Conservation (phyloP, 2,797 vertebrate genomes). For the Cossypha niveicapilla region DNA sequence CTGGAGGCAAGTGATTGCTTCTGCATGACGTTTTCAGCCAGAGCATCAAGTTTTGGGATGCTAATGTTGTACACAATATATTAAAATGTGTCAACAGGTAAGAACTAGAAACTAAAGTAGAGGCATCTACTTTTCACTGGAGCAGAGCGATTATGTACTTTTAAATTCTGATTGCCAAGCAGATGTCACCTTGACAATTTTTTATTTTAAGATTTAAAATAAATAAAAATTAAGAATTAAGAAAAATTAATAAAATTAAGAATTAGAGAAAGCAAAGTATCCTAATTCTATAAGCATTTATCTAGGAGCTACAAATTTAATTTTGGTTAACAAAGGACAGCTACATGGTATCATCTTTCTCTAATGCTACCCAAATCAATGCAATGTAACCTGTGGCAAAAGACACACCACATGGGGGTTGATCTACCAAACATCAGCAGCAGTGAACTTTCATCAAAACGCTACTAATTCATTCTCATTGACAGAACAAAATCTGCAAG, state of each 20-base stretch:
- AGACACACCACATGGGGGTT: neutral
- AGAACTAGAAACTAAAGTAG: neutral
- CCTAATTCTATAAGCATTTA: neutral
- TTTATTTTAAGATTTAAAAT: neutral
- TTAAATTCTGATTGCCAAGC: neutral
- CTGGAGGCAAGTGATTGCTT: neutral
- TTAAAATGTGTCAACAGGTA: neutral
- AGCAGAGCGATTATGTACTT: neutral
- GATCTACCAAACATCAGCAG: neutral
- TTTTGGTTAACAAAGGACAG: neutral
- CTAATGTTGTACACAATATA: neutral
- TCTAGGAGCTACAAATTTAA: neutral
- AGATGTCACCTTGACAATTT: neutral
- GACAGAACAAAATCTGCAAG: neutral
- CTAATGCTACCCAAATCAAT: neutral
- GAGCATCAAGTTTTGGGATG: neutral
- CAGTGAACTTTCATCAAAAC: neutral
- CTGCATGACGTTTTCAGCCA: neutral
- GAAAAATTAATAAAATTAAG: neutral
- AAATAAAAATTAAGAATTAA: neutral
- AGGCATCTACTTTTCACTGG: neutral
- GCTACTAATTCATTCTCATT: neutral
- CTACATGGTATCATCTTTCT: neutral
- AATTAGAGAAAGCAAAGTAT: neutral
- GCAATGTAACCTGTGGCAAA: neutral